Conservation (phyloP, 2,888 invertebrate species). For the Trachelus stipa region DNA sequence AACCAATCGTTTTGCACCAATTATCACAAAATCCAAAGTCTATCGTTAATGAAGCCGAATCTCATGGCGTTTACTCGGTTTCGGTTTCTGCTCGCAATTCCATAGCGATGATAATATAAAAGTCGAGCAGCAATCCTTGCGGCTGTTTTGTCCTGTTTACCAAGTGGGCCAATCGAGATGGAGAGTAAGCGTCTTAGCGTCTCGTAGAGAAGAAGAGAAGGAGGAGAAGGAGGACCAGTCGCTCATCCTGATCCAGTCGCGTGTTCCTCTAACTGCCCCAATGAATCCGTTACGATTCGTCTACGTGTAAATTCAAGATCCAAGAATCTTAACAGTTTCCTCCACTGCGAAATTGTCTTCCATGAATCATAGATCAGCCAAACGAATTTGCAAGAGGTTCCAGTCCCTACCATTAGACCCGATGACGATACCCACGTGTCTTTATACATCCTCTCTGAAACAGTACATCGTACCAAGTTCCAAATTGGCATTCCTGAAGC, state of each 20-base stretch:
- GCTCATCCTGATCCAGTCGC: not conserved
- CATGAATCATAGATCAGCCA: not conserved
- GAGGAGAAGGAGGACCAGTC: not conserved
- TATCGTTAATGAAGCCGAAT: not conserved
- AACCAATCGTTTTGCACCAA: not conserved
- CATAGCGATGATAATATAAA: slow-evolving; percentile 26
- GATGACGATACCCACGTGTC: not conserved
- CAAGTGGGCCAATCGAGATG: slow-evolving; percentile 66
- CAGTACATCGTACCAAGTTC: not conserved
- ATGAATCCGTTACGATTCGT: slow-evolving; percentile 20
- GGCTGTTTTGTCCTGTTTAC: slow-evolving; percentile 64
- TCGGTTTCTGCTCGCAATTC: slow-evolving; percentile 24
- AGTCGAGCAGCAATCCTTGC: slow-evolving; percentile 46
- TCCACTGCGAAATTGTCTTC: not conserved
- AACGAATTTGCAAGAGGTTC: not conserved
- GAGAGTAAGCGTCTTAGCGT: slow-evolving; percentile 53
- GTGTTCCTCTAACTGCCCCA: slow-evolving; percentile 19
- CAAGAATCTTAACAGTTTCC: not conserved
- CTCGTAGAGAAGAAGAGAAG: not conserved
- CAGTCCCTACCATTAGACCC: no score
- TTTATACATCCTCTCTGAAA: not conserved
- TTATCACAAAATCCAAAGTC: not conserved
- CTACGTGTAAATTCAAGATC: slow-evolving; percentile 4
- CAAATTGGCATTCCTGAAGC: not conserved
- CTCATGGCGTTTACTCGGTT: slow-evolving; percentile 19